Evolutionary conservation across 2,113 vertebrate genomes (phyloP).

Genomic region (Neogale vison): DNA sequence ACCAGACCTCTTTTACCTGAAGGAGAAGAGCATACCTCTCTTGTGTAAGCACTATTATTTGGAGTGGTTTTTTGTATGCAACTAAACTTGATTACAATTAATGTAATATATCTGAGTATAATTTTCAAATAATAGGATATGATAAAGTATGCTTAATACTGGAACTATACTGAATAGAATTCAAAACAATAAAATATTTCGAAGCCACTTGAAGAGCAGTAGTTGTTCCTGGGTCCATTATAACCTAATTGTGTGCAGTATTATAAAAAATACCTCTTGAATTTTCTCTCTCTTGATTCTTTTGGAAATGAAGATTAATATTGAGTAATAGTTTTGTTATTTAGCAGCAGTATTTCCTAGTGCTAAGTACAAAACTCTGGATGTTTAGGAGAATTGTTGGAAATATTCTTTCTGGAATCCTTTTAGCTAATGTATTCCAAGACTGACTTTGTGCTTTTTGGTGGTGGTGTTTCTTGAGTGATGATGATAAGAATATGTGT

Average conservation of each 20-base stretch:
- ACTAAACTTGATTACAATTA: background rate
- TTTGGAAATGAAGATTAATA: conserved; percentile 5
- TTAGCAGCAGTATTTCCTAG: background rate
- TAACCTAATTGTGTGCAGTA: background rate
- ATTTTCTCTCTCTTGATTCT: conserved; percentile 14
- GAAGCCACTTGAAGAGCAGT: background rate
- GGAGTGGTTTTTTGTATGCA: background rate
- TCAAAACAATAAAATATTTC: conserved; percentile 17
- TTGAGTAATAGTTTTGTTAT: background rate
- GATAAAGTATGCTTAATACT: background rate
- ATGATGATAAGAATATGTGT: background rate
- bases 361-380: background rate
- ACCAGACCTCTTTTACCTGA: background rate
- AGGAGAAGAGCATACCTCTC: background rate
- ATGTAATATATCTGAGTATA: background rate
- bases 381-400: background rate
- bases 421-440: background rate
- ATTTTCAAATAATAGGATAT: conserved; percentile 4
- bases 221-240: background rate
- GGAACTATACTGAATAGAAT: background rate
- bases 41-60: background rate
- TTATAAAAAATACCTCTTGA: conserved; percentile 5
- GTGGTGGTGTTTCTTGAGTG: background rate
- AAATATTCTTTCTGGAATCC: background rate
- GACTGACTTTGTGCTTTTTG: background rate